These are phyloP conservation scores for Rotaria sp. DNA, from an alignment of 2,888 invertebrate species.

Conservation along the genomic window DNA sequence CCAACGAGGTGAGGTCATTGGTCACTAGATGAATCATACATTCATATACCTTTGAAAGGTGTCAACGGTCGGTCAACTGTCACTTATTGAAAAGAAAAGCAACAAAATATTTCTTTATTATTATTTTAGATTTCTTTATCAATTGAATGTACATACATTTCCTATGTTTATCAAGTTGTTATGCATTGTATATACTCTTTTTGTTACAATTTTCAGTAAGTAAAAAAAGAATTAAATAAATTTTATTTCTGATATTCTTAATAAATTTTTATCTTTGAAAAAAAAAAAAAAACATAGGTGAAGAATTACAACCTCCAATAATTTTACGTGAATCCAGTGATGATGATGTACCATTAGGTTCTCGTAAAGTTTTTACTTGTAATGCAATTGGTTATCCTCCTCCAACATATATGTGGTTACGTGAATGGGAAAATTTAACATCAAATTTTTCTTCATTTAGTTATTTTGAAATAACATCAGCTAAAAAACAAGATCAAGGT, in stretches of 20 bases:
- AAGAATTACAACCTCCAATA: background rate
- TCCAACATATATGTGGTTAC: conserved; percentile 3
- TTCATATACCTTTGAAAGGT: background rate
- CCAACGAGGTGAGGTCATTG: background rate
- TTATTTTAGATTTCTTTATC: background rate
- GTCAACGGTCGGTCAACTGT: conserved; percentile 19
- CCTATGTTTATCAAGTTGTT: background rate
- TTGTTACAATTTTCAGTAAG: background rate
- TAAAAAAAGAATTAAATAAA: background rate
- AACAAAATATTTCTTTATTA: background rate
- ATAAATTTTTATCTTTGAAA: too few relatives aligned
- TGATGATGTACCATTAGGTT: background rate
- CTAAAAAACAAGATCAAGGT: conserved; percentile 2
- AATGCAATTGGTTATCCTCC: conserved; percentile 24
- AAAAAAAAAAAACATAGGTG: background rate
- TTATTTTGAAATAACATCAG: conserved; percentile 3
- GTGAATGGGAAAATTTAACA: conserved; percentile 10
- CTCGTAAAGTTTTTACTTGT: conserved; percentile 21
- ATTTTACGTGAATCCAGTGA: conserved; percentile 19
- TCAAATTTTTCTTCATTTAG: background rate
- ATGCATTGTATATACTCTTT: background rate
- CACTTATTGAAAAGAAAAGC: background rate
- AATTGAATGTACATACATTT: background rate
- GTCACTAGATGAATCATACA: background rate
- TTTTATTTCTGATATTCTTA: too few relatives aligned